Evolutionary conservation across 2,888 invertebrate species (phyloP).

Genomic region (Chrysomela aeneicollis): DNA sequence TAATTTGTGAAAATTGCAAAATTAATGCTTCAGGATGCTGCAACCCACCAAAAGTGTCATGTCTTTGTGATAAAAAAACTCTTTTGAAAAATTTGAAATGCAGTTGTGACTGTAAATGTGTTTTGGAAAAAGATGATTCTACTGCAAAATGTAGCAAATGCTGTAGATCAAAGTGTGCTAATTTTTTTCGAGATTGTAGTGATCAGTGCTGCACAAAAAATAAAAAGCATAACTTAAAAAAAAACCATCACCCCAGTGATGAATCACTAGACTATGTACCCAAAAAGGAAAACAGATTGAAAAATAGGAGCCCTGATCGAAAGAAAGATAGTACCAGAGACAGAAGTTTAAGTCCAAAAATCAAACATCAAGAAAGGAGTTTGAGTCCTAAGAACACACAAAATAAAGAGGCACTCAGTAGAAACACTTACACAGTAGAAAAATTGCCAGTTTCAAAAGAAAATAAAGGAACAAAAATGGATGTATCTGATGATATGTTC

Average conservation of each 20-base stretch:
- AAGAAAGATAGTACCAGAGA: background rate
- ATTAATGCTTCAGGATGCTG: constrained; percentile 6
- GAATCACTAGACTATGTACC: constrained; percentile 16
- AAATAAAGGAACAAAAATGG: constrained; percentile 7
- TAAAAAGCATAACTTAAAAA: background rate
- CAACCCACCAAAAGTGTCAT: background rate
- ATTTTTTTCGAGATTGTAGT: background rate
- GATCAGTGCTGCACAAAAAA: background rate
- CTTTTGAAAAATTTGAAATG: background rate
- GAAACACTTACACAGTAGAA: constrained; percentile 1
- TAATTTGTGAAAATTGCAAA: constrained; percentile 15
- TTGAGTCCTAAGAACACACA: background rate
- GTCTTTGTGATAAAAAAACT: constrained; percentile 7
- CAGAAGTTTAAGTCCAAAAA: background rate
- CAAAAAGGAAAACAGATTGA: background rate
- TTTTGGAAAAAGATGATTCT: background rate
- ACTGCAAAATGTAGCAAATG: background rate
- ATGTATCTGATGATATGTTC: background rate
- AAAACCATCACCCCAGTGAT: constrained; percentile 13
- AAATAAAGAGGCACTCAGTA: background rate
- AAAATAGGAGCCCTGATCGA: background rate
- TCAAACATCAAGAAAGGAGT: constrained; percentile 1
- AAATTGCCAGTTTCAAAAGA: background rate
- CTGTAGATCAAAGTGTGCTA: background rate
- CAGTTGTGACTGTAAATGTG: constrained; percentile 4